phyloP scores from a whole-genome alignment of 1,140 invertebrate genomes.

The Drosophila willistoni region DNA sequence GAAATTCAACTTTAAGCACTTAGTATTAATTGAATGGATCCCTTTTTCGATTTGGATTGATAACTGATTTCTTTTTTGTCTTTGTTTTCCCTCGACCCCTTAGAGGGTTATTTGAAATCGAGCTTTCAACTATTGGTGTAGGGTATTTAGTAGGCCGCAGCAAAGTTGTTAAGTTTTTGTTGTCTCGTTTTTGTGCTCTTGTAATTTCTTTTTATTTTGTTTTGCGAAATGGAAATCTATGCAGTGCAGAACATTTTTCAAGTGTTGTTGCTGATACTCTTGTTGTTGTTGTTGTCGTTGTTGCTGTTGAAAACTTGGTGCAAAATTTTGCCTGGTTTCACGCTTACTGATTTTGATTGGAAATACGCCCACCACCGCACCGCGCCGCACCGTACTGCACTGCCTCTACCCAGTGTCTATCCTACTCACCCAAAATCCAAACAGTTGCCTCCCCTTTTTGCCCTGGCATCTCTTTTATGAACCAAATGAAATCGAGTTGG shows the following conservation, averaged over 20 bases:
- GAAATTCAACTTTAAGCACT: too few relatives aligned
- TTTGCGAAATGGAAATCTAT: constrained; percentile 51
- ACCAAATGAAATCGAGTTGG: constrained; percentile 52
- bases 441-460: background rate
- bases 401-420: too few relatives aligned
- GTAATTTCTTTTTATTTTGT: constrained; percentile 15
- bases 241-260: constrained; percentile 56
- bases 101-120: too few relatives aligned
- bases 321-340: constrained; percentile 71
- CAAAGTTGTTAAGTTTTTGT: background rate
- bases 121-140: too few relatives aligned
- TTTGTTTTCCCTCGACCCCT: too few relatives aligned
- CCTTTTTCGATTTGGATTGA: too few relatives aligned
- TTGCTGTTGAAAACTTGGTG: constrained; percentile 57
- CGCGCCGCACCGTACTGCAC: background rate
- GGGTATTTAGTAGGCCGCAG: background rate
- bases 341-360: constrained; percentile 76
- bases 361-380: constrained; percentile 41
- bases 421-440: background rate
- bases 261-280: constrained; percentile 23
- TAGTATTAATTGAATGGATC: too few relatives aligned
- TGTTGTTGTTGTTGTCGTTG: constrained; percentile 32
- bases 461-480: background rate
- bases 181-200: background rate
- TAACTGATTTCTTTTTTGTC: too few relatives aligned